A percentile compares a stretch with the other conserved stretches of the same genome.
These are phyloP conservation scores for Chromis chromis DNA, from an alignment of 2,797 vertebrate species.

Conservation along the genomic window DNA sequence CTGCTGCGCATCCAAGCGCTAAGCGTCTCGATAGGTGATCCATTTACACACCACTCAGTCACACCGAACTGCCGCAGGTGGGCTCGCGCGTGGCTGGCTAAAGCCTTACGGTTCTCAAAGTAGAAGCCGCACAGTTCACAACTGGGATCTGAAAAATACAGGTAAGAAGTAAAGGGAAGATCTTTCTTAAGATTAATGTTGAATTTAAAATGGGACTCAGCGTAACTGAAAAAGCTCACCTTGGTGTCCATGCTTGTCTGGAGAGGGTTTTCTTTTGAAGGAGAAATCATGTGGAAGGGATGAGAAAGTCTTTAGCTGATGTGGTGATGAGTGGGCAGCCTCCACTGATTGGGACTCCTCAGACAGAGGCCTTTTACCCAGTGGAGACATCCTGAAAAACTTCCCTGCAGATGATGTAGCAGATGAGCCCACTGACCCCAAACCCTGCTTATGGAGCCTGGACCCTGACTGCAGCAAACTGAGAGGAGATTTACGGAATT, in stretches of 20 bases:
- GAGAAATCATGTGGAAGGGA: conserved; percentile 89
- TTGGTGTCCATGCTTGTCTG: conserved; percentile 88
- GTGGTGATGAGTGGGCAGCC: conserved; percentile 51
- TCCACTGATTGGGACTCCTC: conserved; percentile 80
- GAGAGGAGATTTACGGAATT: conserved; percentile 80
- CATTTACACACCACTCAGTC: conserved; percentile 97
- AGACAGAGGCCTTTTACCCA: conserved; percentile 84
- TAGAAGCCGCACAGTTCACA: conserved; percentile 96
- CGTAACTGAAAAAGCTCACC: conserved; percentile 81
- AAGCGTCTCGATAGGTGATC: conserved; percentile 96
- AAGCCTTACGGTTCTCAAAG: conserved; percentile 96
- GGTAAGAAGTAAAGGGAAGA: conserved; percentile 1
- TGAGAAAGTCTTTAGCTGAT: conserved; percentile 82
- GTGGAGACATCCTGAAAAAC: conserved; percentile 81
- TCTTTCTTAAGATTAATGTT: not conserved
- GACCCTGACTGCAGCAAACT: conserved; percentile 80
- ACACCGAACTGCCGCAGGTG: conserved; percentile 96
- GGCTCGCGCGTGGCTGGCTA: conserved; percentile 95
- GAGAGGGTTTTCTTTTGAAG: conserved; percentile 89
- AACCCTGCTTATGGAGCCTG: conserved; percentile 77
- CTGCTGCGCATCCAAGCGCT: conserved; percentile 97
- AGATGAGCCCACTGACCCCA: conserved; percentile 74
- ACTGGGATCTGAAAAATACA: conserved; percentile 85
- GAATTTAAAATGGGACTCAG: not conserved
- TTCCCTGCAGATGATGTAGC: conserved; percentile 73